A percentile compares a stretch with the other conserved stretches of the same genome.
phyloP scores from a whole-genome alignment of 2,888 invertebrate species.

The Heliconius cydno region DNA sequence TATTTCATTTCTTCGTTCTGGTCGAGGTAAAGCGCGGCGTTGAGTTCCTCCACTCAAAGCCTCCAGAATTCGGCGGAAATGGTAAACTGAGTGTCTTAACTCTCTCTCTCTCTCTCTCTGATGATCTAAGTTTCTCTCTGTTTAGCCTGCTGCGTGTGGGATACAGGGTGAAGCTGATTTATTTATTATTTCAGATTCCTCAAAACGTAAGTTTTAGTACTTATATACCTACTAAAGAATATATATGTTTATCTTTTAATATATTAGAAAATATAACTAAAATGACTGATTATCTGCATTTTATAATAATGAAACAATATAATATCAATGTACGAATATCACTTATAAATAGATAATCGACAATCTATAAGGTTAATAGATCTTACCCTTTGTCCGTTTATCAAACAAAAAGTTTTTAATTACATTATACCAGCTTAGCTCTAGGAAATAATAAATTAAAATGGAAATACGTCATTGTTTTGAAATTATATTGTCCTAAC shows the following conservation, averaged over 20 bases:
- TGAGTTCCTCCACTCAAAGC: too few species aligned
- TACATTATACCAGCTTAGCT: slow-evolving; percentile 7
- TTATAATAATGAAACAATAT: not conserved
- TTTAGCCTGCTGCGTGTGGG: too few species aligned
- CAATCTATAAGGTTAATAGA: not conserved
- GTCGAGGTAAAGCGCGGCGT: too few species aligned
- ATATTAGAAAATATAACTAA: too few species aligned
- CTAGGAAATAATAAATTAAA: slow-evolving; percentile 16
- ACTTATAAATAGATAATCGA: not conserved
- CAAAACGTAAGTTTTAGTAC: not conserved
- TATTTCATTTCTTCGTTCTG: too few species aligned
- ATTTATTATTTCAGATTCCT: too few species aligned
- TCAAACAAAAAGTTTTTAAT: slow-evolving; percentile 18
- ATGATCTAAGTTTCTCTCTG: too few species aligned
- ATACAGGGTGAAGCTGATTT: too few species aligned
- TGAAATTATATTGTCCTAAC: not conserved
- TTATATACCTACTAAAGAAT: too few species aligned
- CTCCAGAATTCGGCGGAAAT: too few species aligned
- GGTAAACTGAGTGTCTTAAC: too few species aligned
- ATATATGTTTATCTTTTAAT: not conserved
- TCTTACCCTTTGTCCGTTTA: slow-evolving; percentile 15
- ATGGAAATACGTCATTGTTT: not conserved
- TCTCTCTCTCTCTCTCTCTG: too few species aligned
- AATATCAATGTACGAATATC: not conserved
- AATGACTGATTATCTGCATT: not conserved